phyloP scores from a whole-genome alignment of 2,113 vertebrate species.

The Peromyscus leucopus region DNA sequence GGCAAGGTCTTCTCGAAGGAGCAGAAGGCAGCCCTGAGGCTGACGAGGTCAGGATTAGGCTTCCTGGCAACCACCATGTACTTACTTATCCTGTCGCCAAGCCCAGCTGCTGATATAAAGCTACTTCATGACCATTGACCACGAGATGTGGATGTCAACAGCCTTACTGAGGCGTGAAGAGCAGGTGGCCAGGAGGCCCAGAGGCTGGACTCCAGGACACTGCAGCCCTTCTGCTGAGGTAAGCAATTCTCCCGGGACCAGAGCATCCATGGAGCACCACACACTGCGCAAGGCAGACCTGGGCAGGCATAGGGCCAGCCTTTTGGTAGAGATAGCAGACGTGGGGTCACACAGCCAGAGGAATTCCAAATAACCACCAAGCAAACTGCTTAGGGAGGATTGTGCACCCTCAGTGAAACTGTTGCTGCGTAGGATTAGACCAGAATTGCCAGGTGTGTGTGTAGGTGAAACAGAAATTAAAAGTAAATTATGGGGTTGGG shows the following conservation, averaged over 20 bases:
- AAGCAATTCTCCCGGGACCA: accelerated
- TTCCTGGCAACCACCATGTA: conserved; percentile 58
- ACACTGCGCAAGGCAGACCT: neutral
- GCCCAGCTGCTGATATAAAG: conserved; percentile 34
- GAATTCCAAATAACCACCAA: neutral
- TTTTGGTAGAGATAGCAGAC: neutral
- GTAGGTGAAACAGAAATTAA: neutral
- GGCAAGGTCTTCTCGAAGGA: neutral
- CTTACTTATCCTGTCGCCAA: neutral
- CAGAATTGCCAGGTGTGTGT: neutral
- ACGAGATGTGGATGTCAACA: neutral
- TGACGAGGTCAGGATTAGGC: neutral
- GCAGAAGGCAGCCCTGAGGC: neutral
- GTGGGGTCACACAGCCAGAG: accelerated
- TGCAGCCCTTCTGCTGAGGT: neutral
- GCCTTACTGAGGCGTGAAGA: conserved; percentile 36
- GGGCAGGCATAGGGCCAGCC: neutral
- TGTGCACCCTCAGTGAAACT: no score
- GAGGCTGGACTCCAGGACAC: neutral
- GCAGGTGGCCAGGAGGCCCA: conserved; percentile 30
- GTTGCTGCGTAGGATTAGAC: neutral
- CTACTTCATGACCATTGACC: conserved; percentile 56
- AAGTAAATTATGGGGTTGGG: no score
- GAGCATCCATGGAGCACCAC: neutral
- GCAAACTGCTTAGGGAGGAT: neutral